phyloP scores from a whole-genome alignment of 2,797 vertebrate species.

The Okamejei kenojei region DNA sequence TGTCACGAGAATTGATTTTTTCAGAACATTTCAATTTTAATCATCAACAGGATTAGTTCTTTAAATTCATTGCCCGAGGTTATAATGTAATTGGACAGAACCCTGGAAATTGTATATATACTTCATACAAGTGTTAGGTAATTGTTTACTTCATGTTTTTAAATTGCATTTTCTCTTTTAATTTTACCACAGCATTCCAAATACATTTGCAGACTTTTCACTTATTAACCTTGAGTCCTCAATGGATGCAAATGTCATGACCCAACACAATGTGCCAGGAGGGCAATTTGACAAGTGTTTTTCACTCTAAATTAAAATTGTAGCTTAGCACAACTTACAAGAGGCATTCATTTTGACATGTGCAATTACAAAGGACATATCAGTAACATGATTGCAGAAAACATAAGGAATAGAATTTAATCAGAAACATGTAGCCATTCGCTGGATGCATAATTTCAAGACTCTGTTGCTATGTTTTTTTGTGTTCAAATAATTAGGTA shows the following conservation, averaged over 20 bases:
- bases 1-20: slow-evolving; percentile 76
- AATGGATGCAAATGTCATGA: slow-evolving; percentile 71
- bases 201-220: slow-evolving; percentile 61
- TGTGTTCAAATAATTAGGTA: slow-evolving; percentile 68
- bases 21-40: slow-evolving; percentile 73
- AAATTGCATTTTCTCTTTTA: slow-evolving; percentile 86
- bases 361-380: slow-evolving; percentile 72
- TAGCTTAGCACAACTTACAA: slow-evolving; percentile 63
- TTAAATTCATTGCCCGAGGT: slow-evolving; percentile 65
- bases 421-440: slow-evolving; percentile 66
- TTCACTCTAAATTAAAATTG: slow-evolving; percentile 77
- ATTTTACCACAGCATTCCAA: slow-evolving; percentile 62
- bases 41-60: slow-evolving; percentile 74
- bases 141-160: slow-evolving; percentile 79
- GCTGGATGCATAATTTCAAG: slow-evolving; percentile 64
- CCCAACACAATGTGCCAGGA: slow-evolving; percentile 66
- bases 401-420: slow-evolving; percentile 69
- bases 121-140: slow-evolving; percentile 70
- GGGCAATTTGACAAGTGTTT: slow-evolving; percentile 62
- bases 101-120: slow-evolving; percentile 69
- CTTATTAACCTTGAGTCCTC: slow-evolving; percentile 61
- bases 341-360: slow-evolving; percentile 71
- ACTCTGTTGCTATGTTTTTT: slow-evolving; percentile 64
- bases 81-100: slow-evolving; percentile 75
- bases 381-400: slow-evolving; percentile 67